Base-by-base conservation (phyloP, 1,140 invertebrate species). In the Bombyx mandarina region DNA sequence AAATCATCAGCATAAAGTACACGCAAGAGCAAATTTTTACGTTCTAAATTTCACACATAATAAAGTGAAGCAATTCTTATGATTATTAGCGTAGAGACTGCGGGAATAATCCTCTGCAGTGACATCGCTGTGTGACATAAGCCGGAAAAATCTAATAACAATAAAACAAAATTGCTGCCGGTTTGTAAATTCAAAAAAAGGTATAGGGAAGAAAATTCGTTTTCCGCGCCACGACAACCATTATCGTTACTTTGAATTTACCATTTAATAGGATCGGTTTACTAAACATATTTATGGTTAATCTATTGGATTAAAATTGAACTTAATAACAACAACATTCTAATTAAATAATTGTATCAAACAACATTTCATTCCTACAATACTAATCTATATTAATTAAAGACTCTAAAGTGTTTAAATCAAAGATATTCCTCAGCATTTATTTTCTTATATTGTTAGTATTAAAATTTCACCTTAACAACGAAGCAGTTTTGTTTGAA, bases 81-180 rank as follows among this genome's bases (percentile, higher is more conserved):
- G 82, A 85, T 87, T 87, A 85, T 87, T 85, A 87, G 80, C 80
- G 72, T 59, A 64, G 79, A 85, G 80, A 78, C 79, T 78, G 71
- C 74, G 77, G 75, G 78, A 86, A 75, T 87, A 87, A 86, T 85
- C 83, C 81, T 75, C 72, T 64, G 69, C 77, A 71, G 74, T 78
- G 78, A 79, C 79, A 77, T 67, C 67, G 73, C 72, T 62, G 71
- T 76, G 78, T 86, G 83, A 86, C 83, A 83, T 86, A 83, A 86
- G 72, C 80, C 79, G 80, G 78, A 84, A 87, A 83, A 85, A 84
- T 84, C 77, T 87, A 85, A 85, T 85, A 85, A 85, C 82, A 86
- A 84, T 86, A 86, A 86, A 86, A 85, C 81, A 83, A 79, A 87
- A 87, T 87, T 87, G 81, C 82, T 61, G 73, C 71, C 76, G 74